phyloP scores from a whole-genome alignment of 2,113 vertebrate genomes.

The Zapus hudsonius region DNA sequence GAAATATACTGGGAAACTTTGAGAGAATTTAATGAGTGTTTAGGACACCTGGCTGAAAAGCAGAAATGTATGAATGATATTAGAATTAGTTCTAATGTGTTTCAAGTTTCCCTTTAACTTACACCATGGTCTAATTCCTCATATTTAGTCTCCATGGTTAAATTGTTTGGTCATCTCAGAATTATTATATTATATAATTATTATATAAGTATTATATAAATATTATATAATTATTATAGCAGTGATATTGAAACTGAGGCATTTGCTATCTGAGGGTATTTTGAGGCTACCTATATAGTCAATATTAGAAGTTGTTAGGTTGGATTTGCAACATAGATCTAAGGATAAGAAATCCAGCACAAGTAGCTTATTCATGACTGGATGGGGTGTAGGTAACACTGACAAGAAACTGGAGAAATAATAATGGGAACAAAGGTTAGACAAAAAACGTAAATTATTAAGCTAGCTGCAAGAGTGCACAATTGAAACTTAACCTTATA shows the following conservation, averaged over 20 bases:
- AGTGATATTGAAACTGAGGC: slow-evolving; percentile 10
- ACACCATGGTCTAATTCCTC: neutral
- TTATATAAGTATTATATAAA: too few relatives aligned
- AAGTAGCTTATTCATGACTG: neutral
- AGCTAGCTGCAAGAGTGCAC: neutral
- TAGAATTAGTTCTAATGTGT: neutral
- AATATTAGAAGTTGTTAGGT: slow-evolving; percentile 22
- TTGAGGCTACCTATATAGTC: neutral
- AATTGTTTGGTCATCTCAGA: neutral
- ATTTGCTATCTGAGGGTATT: slow-evolving; percentile 17
- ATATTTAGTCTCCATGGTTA: neutral
- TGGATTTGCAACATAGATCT: slow-evolving; percentile 28
- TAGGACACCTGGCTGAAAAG: neutral
- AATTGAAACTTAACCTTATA: slow-evolving; percentile 29
- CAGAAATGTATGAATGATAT: neutral
- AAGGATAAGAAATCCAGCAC: neutral
- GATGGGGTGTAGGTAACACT: neutral
- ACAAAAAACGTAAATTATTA: neutral
- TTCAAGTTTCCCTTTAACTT: slow-evolving; percentile 18
- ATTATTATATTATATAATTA: too few relatives aligned
- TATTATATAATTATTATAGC: too few relatives aligned
- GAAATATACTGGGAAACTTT: neutral
- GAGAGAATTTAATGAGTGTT: neutral
- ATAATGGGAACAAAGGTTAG: neutral
- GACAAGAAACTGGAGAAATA: neutral